Evolutionary conservation across 2,113 vertebrate species (phyloP).

Genomic region (Cyanocitta stelleri): DNA sequence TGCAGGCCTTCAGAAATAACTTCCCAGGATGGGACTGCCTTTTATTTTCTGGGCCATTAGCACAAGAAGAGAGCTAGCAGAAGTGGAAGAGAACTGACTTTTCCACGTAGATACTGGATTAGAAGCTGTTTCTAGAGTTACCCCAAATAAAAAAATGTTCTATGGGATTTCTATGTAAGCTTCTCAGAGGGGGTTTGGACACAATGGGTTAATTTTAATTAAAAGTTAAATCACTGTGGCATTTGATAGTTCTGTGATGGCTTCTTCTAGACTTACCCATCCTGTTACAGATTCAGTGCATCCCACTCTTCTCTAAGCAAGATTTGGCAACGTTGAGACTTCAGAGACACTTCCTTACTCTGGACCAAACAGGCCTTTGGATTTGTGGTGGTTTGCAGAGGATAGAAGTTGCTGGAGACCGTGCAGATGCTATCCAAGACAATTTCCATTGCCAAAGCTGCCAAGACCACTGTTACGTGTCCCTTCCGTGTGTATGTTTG

Average conservation of each 20-base stretch:
- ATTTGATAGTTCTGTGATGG: constrained; percentile 41
- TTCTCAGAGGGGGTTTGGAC: constrained; percentile 38
- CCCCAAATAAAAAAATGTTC: not conserved
- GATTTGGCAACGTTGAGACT: constrained; percentile 14
- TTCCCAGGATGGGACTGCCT: constrained; percentile 46
- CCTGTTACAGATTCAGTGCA: not conserved
- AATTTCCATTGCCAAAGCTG: constrained; percentile 3
- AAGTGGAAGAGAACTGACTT: not conserved
- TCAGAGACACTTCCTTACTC: not conserved
- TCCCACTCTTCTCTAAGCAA: constrained; percentile 13
- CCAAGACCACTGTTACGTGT: not conserved
- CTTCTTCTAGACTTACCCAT: constrained; percentile 45
- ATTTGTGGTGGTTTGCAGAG: constrained; percentile 4
- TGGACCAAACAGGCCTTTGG: constrained; percentile 66
- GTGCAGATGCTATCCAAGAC: not conserved
- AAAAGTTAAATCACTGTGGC: constrained; percentile 44
- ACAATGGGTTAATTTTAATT: constrained; percentile 18
- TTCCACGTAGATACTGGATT: constrained; percentile 29
- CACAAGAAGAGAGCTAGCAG: not conserved
- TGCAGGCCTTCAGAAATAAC: constrained; percentile 29
- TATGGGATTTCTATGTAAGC: not conserved
- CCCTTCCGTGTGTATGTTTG: not conserved
- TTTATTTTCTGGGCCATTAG: constrained; percentile 47
- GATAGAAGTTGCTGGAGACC: not conserved
- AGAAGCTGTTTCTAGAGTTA: constrained; percentile 61